These are phyloP conservation scores for Ptychoptera contaminata DNA, from an alignment of 2,888 invertebrate species.

Conservation along the genomic window DNA sequence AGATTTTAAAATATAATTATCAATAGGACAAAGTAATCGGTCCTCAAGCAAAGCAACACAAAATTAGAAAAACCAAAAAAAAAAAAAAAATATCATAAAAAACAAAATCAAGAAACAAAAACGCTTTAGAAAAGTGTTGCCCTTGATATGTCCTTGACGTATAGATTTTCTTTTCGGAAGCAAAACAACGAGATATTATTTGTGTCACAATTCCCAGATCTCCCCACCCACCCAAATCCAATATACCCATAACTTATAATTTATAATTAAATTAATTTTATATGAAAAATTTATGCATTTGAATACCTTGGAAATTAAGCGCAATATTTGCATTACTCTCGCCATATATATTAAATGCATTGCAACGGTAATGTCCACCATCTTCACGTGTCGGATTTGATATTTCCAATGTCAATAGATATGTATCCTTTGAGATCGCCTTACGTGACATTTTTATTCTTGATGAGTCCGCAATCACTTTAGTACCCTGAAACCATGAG, in stretches of 20 bases:
- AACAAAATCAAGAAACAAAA: not conserved
- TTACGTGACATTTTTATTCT: conserved; percentile 86
- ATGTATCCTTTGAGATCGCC: conserved; percentile 77
- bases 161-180: not conserved
- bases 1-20: too few species aligned
- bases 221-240: too few species aligned
- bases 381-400: conserved; percentile 90
- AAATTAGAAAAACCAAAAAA: not conserved
- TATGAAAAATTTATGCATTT: conserved; percentile 3
- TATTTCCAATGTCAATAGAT: conserved; percentile 83
- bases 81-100: not conserved
- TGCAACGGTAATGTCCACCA: conserved; percentile 97
- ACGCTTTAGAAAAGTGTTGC: not conserved
- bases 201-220: too few species aligned
- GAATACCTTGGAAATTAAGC: conserved; percentile 96
- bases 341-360: conserved; percentile 95
- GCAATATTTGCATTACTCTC: conserved; percentile 99
- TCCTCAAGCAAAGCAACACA: too few species aligned
- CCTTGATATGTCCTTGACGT: too few species aligned
- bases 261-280: not conserved
- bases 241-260: too few species aligned
- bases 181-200: conserved; percentile 1
- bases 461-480: conserved; percentile 60
- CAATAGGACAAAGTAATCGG: too few species aligned
- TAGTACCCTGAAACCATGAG: conserved; percentile 86